A percentile compares a stretch with the other conserved stretches of the same genome.
phyloP scores from a whole-genome alignment of 2,888 invertebrate genomes.

The Mimumesa dahlbomi region DNA sequence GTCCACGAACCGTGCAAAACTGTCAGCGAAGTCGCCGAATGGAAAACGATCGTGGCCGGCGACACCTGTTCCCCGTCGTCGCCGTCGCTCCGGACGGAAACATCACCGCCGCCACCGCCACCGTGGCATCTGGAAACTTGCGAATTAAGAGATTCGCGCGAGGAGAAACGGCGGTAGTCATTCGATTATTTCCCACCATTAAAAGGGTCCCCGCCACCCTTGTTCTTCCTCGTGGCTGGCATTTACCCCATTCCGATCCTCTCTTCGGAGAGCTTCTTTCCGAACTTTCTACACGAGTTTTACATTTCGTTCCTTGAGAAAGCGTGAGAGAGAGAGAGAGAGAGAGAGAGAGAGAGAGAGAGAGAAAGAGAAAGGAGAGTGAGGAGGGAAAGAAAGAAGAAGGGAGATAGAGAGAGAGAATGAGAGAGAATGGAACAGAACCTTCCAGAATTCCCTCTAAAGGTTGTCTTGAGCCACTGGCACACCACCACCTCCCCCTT shows the following conservation, averaged over 20 bases:
- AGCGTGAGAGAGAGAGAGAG: slow-evolving; percentile 45
- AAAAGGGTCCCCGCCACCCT: slow-evolving; percentile 56
- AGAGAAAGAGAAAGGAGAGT: slow-evolving; percentile 15
- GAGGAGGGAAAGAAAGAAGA: slow-evolving; percentile 5
- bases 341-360: slow-evolving; percentile 12
- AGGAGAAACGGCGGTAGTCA: no score
- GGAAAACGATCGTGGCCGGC: slow-evolving; percentile 15
- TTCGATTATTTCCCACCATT: slow-evolving; percentile 76
- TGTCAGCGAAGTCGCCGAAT: slow-evolving; percentile 1
- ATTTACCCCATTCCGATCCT: not conserved
- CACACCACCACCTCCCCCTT: slow-evolving; percentile 2
- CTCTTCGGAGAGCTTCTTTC: slow-evolving; percentile 53
- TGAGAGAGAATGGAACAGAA: not conserved
- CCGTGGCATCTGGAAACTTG: slow-evolving; percentile 67
- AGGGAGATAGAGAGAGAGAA: not conserved
- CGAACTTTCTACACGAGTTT: slow-evolving; percentile 76
- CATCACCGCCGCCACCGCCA: slow-evolving; percentile 9
- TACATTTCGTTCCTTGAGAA: slow-evolving; percentile 72
- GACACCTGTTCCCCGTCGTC: slow-evolving; percentile 50
- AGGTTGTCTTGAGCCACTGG: slow-evolving; percentile 47
- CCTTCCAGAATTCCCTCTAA: slow-evolving; percentile 26
- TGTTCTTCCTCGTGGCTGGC: slow-evolving; percentile 13
- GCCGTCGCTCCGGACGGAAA: no score
- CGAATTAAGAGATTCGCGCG: slow-evolving; percentile 72
- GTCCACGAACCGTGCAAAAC: not conserved